phyloP scores from a whole-genome alignment of 2,797 vertebrate species.

The Philypnodon macrostomus region DNA sequence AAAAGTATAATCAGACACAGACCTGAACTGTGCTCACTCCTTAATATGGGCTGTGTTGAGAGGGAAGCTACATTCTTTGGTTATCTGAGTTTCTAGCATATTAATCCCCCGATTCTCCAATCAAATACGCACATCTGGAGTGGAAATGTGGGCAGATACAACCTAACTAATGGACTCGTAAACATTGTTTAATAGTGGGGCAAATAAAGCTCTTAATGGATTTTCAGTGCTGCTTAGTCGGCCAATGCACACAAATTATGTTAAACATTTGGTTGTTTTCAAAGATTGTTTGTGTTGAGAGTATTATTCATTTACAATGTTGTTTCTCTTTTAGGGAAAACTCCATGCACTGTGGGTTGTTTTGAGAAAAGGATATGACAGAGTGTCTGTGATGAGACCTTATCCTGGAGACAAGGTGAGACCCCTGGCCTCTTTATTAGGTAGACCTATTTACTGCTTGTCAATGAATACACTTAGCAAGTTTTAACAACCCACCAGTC shows the following conservation, averaged over 20 bases:
- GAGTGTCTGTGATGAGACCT: conserved; percentile 95
- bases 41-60: conserved; percentile 56
- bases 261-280: conserved; percentile 1
- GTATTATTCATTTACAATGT: not conserved
- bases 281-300: not conserved
- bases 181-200: not conserved
- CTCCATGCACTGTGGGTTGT: conserved; percentile 92
- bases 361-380: conserved; percentile 88
- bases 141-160: conserved; percentile 9
- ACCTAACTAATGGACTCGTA: conserved; percentile 11
- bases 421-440: too few species aligned
- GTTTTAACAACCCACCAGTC: too few species aligned
- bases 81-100: conserved; percentile 23
- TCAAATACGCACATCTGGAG: conserved; percentile 20
- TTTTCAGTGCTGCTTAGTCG: not conserved
- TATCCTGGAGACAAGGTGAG: conserved; percentile 95
- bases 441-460: too few species aligned
- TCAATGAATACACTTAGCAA: too few species aligned
- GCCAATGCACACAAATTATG: not conserved
- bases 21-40: conserved; percentile 59
- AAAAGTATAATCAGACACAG: conserved; percentile 70
- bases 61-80: conserved; percentile 48
- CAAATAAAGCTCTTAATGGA: not conserved
- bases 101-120: conserved; percentile 12
- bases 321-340: conserved; percentile 80